Percentiles rank a stretch among this genome's conserved stretches.
Evolutionary conservation across 2,113 vertebrate genomes (phyloP).

Genomic region (Prunella himalayana): DNA sequence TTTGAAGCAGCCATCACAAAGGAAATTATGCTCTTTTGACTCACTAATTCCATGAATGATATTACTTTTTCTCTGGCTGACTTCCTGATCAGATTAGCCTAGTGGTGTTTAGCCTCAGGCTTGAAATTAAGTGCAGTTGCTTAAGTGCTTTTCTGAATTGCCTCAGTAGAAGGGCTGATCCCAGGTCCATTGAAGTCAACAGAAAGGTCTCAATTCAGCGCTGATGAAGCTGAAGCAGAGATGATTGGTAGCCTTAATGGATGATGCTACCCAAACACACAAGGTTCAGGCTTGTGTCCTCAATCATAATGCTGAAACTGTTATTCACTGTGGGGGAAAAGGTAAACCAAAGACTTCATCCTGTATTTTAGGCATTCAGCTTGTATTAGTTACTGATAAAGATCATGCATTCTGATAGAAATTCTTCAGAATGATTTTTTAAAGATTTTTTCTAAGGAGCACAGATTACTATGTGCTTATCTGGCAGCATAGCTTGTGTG

Average conservation of each 20-base stretch:
- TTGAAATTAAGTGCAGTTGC: not conserved
- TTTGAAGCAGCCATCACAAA: not conserved
- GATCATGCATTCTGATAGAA: not conserved
- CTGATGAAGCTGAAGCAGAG: fast-evolving
- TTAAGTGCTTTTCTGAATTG: not conserved
- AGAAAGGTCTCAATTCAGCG: not conserved
- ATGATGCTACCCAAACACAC: not conserved
- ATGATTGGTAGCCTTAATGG: not conserved
- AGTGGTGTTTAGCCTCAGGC: not conserved
- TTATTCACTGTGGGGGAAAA: not conserved
- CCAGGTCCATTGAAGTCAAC: not conserved
- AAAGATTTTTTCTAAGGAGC: not conserved
- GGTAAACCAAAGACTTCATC: not conserved
- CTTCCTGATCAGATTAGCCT: not conserved
- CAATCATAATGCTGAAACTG: not conserved
- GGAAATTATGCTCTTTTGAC: not conserved
- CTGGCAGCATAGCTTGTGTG: not conserved
- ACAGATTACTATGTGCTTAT: not conserved
- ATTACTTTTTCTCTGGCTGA: not conserved
- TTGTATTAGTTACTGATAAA: slow-evolving; percentile 14
- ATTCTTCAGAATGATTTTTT: not conserved
- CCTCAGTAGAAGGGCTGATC: not conserved
- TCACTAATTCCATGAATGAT: not conserved
- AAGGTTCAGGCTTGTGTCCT: not conserved
- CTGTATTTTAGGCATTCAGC: not conserved